Evolutionary conservation across 2,888 invertebrate genomes (phyloP).

Genomic region (Glaucopsyche alexis): DNA sequence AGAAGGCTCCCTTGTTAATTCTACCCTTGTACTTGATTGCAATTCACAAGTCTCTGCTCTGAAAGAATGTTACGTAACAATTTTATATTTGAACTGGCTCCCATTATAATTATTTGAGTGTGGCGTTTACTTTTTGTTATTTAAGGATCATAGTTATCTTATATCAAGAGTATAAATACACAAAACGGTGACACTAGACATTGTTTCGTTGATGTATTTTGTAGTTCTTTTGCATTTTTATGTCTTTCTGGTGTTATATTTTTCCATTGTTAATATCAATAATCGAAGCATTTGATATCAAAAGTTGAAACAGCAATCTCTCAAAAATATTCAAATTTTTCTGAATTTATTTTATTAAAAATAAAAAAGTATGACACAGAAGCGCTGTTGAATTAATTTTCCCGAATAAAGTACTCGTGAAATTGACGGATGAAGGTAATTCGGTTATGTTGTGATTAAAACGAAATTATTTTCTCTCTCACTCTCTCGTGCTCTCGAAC

Average conservation of each 20-base stretch:
- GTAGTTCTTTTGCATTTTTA: neutral
- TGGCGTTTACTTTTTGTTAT: neutral
- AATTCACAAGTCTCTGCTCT: constrained; percentile 10
- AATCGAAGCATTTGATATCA: neutral
- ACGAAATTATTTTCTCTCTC: neutral
- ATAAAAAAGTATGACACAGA: neutral
- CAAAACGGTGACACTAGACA: neutral
- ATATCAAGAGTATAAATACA: neutral
- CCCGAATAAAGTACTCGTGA: constrained; percentile 6
- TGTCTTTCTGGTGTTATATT: neutral
- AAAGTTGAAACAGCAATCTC: neutral
- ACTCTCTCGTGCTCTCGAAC: no score
- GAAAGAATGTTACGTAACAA: constrained; percentile 10
- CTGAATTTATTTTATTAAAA: neutral
- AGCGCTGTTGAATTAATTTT: constrained; percentile 21
- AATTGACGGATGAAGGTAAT: constrained; percentile 22
- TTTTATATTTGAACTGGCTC: neutral
- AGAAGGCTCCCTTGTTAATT: constrained; percentile 16
- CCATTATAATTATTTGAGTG: neutral
- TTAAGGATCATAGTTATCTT: neutral
- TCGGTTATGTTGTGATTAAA: constrained; percentile 16
- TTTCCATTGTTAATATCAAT: neutral
- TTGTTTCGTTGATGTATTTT: neutral
- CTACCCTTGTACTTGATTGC: constrained; percentile 11
- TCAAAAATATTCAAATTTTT: neutral